Evolutionary conservation across 1,140 invertebrate species (phyloP).

Genomic region (Pogonognathellus flavescens): DNA sequence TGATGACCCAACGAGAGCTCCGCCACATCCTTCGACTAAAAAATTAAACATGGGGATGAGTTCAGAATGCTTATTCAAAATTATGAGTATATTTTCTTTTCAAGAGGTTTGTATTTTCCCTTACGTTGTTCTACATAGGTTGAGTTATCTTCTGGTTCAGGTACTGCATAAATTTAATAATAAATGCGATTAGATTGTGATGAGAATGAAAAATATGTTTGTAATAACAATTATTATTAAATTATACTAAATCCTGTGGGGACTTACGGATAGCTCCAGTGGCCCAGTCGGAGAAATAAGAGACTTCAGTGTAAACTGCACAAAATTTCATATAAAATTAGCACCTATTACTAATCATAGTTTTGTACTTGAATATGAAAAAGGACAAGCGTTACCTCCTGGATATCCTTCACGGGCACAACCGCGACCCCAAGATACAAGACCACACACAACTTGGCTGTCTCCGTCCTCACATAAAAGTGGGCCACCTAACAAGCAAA

Average conservation of each 20-base stretch:
- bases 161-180: neutral
- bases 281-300: conserved; percentile 10
- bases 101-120: neutral
- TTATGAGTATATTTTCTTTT: no score
- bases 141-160: conserved; percentile 26
- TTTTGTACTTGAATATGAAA: neutral
- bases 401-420: neutral
- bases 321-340: neutral
- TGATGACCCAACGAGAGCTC: neutral
- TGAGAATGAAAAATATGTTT: neutral
- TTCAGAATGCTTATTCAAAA: neutral
- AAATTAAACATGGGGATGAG: neutral
- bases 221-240: neutral
- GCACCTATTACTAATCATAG: neutral
- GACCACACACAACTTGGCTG: neutral
- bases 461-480: neutral
- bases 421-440: neutral
- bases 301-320: conserved; percentile 26
- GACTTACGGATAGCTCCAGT: neutral
- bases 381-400: neutral
- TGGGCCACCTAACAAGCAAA: neutral
- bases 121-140: conserved; percentile 39
- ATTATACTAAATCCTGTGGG: neutral
- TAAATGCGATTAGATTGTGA: neutral
- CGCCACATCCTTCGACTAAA: conserved; percentile 15